These are phyloP conservation scores for Thereuonema tuberculata DNA, from an alignment of 1,140 invertebrate species.

Conservation along the genomic window DNA sequence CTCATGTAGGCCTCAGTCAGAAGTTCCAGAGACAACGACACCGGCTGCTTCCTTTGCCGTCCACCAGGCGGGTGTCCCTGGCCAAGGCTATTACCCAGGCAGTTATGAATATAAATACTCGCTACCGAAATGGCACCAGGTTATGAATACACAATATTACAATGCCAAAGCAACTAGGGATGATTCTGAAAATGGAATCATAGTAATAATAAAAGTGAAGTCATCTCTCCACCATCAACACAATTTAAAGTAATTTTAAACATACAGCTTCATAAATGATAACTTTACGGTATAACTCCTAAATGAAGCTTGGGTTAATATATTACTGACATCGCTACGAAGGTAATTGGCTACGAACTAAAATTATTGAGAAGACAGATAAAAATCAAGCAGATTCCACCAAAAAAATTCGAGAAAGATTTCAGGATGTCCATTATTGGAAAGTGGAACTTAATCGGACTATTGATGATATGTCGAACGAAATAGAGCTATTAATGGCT, in stretches of 20 bases:
- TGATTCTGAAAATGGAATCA: too few relatives aligned
- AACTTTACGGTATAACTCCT: too few relatives aligned
- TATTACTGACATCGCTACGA: background rate
- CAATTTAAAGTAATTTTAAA: too few relatives aligned
- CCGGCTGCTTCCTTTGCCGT: background rate
- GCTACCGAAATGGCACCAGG: background rate
- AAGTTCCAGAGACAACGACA: background rate
- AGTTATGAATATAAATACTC: conserved; percentile 8
- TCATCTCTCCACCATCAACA: too few relatives aligned
- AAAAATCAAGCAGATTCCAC: background rate
- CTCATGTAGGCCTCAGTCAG: too few relatives aligned
- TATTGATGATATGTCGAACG: background rate
- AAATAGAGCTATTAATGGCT: background rate
- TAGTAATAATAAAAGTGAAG: too few relatives aligned
- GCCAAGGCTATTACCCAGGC: conserved; percentile 3
- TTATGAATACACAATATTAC: background rate
- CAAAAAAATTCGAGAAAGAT: background rate
- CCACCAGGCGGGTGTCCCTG: background rate
- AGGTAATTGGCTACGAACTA: background rate
- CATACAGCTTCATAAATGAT: too few relatives aligned
- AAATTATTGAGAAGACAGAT: background rate
- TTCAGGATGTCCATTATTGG: conserved; percentile 4
- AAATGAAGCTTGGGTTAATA: too few relatives aligned
- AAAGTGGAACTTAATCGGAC: background rate
- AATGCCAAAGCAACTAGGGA: background rate